Base-by-base conservation (phyloP, 2,113 vertebrate species). In the Castor canadensis region DNA sequence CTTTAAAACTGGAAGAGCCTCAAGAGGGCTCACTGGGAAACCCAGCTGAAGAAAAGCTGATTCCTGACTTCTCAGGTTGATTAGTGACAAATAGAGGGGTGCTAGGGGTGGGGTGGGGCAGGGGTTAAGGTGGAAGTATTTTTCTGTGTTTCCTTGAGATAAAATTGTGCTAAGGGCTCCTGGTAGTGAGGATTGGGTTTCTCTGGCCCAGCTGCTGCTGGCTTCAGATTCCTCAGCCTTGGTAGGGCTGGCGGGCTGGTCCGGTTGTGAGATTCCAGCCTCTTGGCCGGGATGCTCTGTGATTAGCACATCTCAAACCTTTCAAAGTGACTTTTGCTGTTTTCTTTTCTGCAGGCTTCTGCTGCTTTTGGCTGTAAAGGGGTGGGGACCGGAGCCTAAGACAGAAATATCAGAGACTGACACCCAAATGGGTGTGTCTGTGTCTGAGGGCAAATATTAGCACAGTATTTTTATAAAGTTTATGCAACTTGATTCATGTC, bases 401-500 rank as follows among this genome's bases (percentile, higher is more conserved):
- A 96, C 62, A 93, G 89, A 97, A 97, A 95, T 82, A 95, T 26
- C 71, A 13, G 58, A 75, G 86, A 84, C 77, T 62, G 89, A 97
- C 95, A 96, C 89, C 94, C 95, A 95, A 76, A 24, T 87, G 95
- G 96, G 97, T 40, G 89, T 96, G 91, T 87, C 93, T 79, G 47
- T 32, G 86, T 86, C 76, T 0, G 32, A 95, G 93, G 91, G 91
- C 97, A 97, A 97, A 97, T 97, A 97, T 97, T 97, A 97, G 87
- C 97, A 96, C 94, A 95, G 94, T 97, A 91, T 97, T 97, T 97
- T 97, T 91, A 85, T 97, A 66, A 93, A 91, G 82, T 97, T 97
- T 96, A 89, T 97, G 97, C 95, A 96, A 93, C 93, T 96, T 86
- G 89, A 97, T 89, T 97, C 93, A 67, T 89, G 89, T 80, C 54